A percentile compares a stretch with the other conserved stretches of the same genome.
phyloP scores from a whole-genome alignment of 37 sponge, comb jelly and placozoan species.

The Bolinopsis microptera region DNA sequence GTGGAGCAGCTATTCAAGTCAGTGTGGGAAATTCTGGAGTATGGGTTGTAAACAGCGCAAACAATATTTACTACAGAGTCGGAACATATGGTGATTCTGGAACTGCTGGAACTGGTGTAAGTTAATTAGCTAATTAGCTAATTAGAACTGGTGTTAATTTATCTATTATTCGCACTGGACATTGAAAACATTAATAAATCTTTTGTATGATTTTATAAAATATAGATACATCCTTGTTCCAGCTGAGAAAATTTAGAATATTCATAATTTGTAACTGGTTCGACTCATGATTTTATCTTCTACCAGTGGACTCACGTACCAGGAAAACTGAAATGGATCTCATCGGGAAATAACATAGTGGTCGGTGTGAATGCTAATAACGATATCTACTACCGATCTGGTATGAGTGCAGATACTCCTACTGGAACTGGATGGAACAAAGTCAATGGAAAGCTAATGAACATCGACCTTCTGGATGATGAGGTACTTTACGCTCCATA shows the following conservation, averaged over 20 bases:
- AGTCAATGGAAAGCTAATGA: not conserved
- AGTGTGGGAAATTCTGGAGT: slow-evolving; percentile 17
- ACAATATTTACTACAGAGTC: not conserved
- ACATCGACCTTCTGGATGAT: not conserved
- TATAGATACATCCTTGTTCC: too few species aligned
- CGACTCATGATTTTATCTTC: not conserved
- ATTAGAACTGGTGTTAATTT: too few species aligned
- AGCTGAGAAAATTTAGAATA: too few species aligned
- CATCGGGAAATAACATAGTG: not conserved
- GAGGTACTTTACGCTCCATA: too few species aligned
- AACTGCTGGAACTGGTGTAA: not conserved
- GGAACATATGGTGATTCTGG: not conserved
- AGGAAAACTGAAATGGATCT: slow-evolving; percentile 11
- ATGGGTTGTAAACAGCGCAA: not conserved
- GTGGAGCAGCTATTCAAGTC: not conserved
- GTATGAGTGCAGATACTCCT: not conserved
- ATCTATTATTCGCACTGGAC: too few species aligned
- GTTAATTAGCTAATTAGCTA: not conserved
- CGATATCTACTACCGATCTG: not conserved
- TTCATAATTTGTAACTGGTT: too few species aligned
- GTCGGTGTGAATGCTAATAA: not conserved
- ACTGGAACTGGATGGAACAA: not conserved
- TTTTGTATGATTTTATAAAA: too few species aligned
- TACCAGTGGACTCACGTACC: not conserved
- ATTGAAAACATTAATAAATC: too few species aligned